Evolutionary conservation across 2,888 invertebrate species (phyloP).

Genomic region (Muschampia plurimacula): DNA sequence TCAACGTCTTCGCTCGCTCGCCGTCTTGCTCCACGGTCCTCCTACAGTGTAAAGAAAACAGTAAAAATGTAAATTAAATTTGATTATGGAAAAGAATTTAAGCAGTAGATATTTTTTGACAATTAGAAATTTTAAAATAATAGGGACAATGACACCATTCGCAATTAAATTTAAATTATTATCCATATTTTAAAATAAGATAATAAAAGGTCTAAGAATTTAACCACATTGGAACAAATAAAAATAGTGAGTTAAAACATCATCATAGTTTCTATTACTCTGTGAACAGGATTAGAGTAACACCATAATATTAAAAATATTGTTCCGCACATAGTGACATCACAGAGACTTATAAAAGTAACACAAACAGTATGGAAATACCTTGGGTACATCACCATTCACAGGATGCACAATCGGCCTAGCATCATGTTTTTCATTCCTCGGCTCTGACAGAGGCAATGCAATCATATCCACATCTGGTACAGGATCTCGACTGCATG

Average conservation of each 20-base stretch:
- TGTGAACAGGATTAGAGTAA: too few species aligned
- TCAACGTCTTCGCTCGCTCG: slow-evolving; percentile 74
- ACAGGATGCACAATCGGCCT: slow-evolving; percentile 63
- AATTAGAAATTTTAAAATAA: too few species aligned
- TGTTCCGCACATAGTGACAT: neutral
- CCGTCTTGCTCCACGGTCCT: slow-evolving; percentile 71
- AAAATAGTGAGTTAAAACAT: too few species aligned
- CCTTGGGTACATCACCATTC: slow-evolving; percentile 76
- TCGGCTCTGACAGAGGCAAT: slow-evolving; percentile 50
- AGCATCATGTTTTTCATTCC: slow-evolving; percentile 57
- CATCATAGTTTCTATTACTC: too few species aligned
- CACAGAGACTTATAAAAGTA: neutral
- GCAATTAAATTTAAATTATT: too few species aligned
- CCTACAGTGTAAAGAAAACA: slow-evolving; percentile 56
- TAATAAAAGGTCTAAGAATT: too few species aligned
- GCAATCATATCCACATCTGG: slow-evolving; percentile 68
- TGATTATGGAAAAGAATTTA: neutral
- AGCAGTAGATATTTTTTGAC: too few species aligned
- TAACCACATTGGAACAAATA: too few species aligned
- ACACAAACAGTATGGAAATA: slow-evolving; percentile 44
- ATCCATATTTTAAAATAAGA: too few species aligned
- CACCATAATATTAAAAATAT: too few species aligned
- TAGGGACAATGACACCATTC: too few species aligned
- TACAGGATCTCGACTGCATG: slow-evolving; percentile 45
- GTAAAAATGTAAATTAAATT: too few species aligned